Percentiles rank a stretch among this genome's conserved stretches.
Conservation (phyloP, 2,113 vertebrate genomes). For the Lichenostomus cassidix region DNA sequence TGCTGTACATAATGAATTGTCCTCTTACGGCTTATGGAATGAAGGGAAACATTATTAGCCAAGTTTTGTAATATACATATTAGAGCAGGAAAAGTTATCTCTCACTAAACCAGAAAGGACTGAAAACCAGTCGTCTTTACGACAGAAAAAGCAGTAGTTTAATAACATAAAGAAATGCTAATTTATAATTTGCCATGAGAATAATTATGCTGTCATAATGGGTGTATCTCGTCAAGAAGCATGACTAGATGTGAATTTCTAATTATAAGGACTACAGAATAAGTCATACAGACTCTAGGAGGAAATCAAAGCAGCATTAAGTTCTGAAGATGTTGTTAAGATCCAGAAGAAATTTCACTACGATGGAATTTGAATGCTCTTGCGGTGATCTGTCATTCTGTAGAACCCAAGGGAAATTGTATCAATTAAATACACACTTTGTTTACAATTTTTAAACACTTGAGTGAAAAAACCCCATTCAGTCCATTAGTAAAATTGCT, state of each 20-base stretch:
- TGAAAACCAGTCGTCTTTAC: constrained; percentile 28
- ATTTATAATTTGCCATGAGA: constrained; percentile 68
- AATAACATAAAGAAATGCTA: constrained; percentile 58
- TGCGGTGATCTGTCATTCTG: background rate
- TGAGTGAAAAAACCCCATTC: background rate
- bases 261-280: background rate
- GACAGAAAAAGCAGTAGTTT: constrained; percentile 53
- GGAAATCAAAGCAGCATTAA: constrained; percentile 40
- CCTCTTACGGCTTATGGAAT: constrained; percentile 39
- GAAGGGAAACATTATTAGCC: constrained; percentile 51
- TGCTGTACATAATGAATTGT: constrained; percentile 55
- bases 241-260: constrained; percentile 38
- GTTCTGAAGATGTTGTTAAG: background rate
- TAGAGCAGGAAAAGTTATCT: constrained; percentile 56
- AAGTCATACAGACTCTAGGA: background rate
- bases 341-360: constrained; percentile 24
- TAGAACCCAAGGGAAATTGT: background rate
- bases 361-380: constrained; percentile 21
- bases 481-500: background rate
- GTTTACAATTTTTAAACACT: constrained; percentile 22
- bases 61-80: constrained; percentile 38
- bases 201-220: constrained; percentile 32
- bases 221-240: background rate
- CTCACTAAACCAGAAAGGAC: constrained; percentile 47
- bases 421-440: background rate